Evolutionary conservation across 2,888 invertebrate species (phyloP).

Genomic region (Euspilapteryx auroguttella): DNA sequence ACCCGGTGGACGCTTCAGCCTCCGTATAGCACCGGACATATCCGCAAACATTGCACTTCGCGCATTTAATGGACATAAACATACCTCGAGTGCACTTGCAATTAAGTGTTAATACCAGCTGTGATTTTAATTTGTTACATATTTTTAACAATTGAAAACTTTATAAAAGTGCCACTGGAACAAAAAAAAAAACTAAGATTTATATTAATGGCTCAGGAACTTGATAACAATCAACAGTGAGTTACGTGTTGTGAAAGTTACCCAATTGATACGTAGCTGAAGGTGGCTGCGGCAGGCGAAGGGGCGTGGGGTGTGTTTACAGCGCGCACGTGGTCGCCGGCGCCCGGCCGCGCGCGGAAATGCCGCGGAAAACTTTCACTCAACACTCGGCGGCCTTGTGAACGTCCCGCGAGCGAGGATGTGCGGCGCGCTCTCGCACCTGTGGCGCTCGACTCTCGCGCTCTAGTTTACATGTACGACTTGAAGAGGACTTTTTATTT

Average conservation of each 20-base stretch:
- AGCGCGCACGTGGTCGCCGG: slow-evolving; percentile 45
- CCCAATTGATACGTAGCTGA: too few relatives aligned
- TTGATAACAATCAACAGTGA: slow-evolving; percentile 2
- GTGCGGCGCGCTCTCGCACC: slow-evolving; percentile 22
- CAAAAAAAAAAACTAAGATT: too few relatives aligned
- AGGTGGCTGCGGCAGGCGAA: slow-evolving; percentile 1
- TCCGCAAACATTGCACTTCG: slow-evolving; percentile 25
- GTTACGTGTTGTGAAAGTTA: neutral
- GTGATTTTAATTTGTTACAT: too few relatives aligned
- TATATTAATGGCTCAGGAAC: too few relatives aligned
- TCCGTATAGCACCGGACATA: slow-evolving; percentile 2
- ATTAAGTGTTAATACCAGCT: too few relatives aligned
- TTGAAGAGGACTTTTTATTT: too few relatives aligned
- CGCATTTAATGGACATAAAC: slow-evolving; percentile 27
- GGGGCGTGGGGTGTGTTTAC: slow-evolving; percentile 29
- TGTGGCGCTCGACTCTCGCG: slow-evolving; percentile 33
- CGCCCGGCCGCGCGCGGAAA: slow-evolving; percentile 37
- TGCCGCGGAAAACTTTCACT: slow-evolving; percentile 57
- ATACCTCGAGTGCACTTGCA: too few relatives aligned
- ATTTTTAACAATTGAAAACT: too few relatives aligned
- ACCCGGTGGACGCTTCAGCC: slow-evolving; percentile 29
- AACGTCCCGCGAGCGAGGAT: neutral
- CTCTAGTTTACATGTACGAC: slow-evolving; percentile 43
- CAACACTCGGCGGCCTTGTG: slow-evolving; percentile 10
- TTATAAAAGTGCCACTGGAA: slow-evolving; percentile 12